Conservation (phyloP, 2,113 vertebrate genomes). For the Nothobranchius kuhntae region DNA sequence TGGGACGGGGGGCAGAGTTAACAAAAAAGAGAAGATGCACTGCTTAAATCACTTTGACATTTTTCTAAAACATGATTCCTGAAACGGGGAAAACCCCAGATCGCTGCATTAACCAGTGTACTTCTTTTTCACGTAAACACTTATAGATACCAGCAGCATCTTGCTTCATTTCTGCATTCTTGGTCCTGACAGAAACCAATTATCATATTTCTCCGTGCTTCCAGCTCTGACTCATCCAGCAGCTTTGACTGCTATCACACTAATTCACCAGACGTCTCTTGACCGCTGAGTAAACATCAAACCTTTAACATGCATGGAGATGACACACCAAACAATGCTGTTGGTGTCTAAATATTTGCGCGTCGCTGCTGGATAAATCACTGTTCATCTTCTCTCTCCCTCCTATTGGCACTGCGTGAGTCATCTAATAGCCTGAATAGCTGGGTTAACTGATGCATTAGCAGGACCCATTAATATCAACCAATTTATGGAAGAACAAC, state of each 20-base stretch:
- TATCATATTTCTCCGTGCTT: slow-evolving; percentile 1
- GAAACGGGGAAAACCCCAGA: too few species aligned
- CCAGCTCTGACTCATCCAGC: slow-evolving; percentile 19
- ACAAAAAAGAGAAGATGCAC: too few species aligned
- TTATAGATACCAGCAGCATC: not conserved
- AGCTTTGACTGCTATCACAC: slow-evolving; percentile 14
- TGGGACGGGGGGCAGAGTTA: too few species aligned
- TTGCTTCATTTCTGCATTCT: not conserved
- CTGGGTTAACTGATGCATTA: slow-evolving; percentile 25
- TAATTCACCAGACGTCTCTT: slow-evolving; percentile 34
- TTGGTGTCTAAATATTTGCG: slow-evolving; percentile 31
- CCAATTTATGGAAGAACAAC: slow-evolving; percentile 6
- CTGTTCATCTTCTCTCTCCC: slow-evolving; percentile 9
- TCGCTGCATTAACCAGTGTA: too few species aligned
- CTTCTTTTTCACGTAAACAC: too few species aligned
- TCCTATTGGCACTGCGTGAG: slow-evolving; percentile 18
- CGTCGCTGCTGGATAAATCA: slow-evolving; percentile 24
- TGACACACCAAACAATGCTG: slow-evolving; percentile 34
- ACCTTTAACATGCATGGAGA: slow-evolving; percentile 16
- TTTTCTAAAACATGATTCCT: too few species aligned
- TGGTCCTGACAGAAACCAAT: not conserved
- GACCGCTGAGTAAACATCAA: slow-evolving; percentile 33
- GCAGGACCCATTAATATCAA: slow-evolving; percentile 5
- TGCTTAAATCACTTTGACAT: too few species aligned
- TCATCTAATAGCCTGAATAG: slow-evolving; percentile 24